These are phyloP conservation scores for Ceratina japonica DNA, from an alignment of 1,140 invertebrate genomes.

Conservation along the genomic window DNA sequence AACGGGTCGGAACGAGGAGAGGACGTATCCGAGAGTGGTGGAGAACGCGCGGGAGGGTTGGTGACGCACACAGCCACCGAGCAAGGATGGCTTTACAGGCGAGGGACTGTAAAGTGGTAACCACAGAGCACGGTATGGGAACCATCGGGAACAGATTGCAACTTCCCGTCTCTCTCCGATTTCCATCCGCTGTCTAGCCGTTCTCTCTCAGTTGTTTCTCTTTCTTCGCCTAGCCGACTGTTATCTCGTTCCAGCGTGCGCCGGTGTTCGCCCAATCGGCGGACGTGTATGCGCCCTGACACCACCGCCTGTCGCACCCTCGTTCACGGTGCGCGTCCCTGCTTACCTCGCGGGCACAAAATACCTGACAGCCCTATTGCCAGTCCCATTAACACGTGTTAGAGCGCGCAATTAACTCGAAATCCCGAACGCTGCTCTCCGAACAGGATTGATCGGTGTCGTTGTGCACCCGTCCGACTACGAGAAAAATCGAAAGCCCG, in stretches of 20 bases:
- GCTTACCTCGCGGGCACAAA: conserved; percentile 70
- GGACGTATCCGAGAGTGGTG: no score
- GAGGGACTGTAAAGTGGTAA: conserved; percentile 71
- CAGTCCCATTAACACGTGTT: conserved; percentile 73
- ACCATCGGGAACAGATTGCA: conserved; percentile 74
- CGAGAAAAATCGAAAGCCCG: not conserved
- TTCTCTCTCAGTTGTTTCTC: conserved; percentile 35
- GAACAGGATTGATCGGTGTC: conserved; percentile 41
- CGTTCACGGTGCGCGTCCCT: conserved; percentile 60
- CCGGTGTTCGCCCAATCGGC: conserved; percentile 34
- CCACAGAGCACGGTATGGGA: conserved; percentile 61
- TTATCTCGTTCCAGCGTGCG: conserved; percentile 50
- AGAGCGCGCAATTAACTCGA: conserved; percentile 70
- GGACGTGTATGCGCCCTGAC: conserved; percentile 59
- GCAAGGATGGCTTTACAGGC: conserved; percentile 62
- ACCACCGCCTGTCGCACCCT: conserved; percentile 66
- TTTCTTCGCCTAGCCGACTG: conserved; percentile 36
- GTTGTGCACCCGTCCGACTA: not conserved
- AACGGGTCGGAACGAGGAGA: conserved; percentile 37
- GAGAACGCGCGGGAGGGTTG: conserved; percentile 22
- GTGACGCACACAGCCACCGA: conserved; percentile 31
- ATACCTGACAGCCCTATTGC: conserved; percentile 69
- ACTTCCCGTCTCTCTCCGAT: conserved; percentile 54
- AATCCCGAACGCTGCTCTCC: conserved; percentile 53
- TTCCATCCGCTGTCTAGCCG: not conserved